phyloP scores from a whole-genome alignment of 2,797 vertebrate species.

The Phalanger gymnotis region DNA sequence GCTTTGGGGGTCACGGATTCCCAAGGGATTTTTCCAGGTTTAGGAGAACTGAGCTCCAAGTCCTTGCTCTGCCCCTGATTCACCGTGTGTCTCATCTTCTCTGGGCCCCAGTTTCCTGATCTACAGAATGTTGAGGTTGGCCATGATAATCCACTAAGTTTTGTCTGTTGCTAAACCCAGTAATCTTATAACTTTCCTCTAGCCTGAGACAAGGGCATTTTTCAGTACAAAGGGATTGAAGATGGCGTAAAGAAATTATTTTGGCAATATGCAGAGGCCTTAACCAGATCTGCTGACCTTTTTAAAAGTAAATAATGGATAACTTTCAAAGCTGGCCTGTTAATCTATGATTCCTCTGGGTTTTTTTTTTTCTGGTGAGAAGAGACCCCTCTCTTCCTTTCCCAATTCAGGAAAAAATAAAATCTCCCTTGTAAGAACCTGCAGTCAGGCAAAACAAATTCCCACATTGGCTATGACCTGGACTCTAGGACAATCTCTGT shows the following conservation, averaged over 20 bases:
- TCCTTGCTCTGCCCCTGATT: background rate
- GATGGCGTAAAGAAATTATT: background rate
- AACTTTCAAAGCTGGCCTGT: background rate
- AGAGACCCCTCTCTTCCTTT: background rate
- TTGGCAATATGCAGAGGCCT: background rate
- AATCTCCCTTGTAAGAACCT: background rate
- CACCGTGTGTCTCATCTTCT: background rate
- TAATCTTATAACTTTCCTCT: background rate
- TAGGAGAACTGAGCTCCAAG: background rate
- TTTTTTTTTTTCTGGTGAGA: background rate
- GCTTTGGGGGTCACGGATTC: background rate
- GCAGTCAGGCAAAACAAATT: background rate
- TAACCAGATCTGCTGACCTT: background rate
- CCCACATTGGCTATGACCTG: background rate
- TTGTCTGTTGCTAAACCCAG: too few relatives aligned
- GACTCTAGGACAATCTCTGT: background rate
- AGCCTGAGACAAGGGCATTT: background rate
- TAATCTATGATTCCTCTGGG: background rate
- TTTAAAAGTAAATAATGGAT: background rate
- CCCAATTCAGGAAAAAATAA: background rate
- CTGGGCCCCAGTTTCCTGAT: background rate
- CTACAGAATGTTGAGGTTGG: background rate
- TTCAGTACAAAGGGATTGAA: background rate
- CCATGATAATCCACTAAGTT: background rate
- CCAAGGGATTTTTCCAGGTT: background rate